A percentile compares a stretch with the other conserved stretches of the same genome.
Conservation (phyloP, 2,113 vertebrate genomes). For the Microcebus ravelobensis region DNA sequence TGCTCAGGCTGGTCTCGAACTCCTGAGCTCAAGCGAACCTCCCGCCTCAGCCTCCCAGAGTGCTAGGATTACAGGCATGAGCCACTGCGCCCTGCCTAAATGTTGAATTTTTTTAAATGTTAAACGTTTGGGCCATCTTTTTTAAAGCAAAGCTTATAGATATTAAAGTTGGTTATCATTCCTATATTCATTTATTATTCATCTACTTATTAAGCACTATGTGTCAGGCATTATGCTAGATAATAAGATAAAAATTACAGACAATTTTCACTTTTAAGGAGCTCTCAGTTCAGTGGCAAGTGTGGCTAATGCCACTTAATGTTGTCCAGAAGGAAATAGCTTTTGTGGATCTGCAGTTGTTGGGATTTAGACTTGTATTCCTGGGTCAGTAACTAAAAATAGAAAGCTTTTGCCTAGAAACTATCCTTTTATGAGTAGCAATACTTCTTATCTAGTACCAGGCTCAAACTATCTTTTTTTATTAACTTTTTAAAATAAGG, state of each 20-base stretch:
- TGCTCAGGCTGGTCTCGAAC: no score
- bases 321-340: background rate
- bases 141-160: background rate
- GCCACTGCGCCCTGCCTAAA: background rate
- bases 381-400: background rate
- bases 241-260: background rate
- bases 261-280: background rate
- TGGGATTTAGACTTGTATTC: background rate
- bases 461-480: background rate
- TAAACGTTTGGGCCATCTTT: background rate
- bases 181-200: background rate
- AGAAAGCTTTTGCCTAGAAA: constrained; percentile 40
- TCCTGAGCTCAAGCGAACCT: no score
- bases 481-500: constrained; percentile 44
- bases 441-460: background rate
- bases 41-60: no score
- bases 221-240: background rate
- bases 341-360: background rate
- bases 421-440: background rate
- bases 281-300: background rate
- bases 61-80: no score
- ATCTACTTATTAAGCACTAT: background rate
- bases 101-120: background rate
- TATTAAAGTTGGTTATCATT: background rate
- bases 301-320: no score